Conservation (phyloP, 2,113 vertebrate genomes). For the Pogona vitticeps region DNA sequence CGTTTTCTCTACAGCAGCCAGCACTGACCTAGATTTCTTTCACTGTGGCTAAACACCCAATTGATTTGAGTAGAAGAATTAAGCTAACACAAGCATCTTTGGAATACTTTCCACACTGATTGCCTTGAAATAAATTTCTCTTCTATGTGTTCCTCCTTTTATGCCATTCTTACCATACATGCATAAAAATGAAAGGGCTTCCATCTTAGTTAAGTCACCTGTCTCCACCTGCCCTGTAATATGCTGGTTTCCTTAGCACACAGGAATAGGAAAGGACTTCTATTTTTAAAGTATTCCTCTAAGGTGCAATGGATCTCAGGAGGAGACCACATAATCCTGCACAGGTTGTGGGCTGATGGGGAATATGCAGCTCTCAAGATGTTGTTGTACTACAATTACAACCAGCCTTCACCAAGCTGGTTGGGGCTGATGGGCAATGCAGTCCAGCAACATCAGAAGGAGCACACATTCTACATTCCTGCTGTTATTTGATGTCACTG, state of each 20-base stretch:
- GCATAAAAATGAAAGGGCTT: conserved; percentile 37
- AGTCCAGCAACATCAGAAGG: too few relatives aligned
- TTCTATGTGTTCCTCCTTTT: not conserved
- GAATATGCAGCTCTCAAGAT: not conserved
- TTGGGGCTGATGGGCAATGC: too few relatives aligned
- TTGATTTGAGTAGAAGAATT: not conserved
- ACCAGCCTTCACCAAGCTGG: too few relatives aligned
- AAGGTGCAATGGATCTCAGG: not conserved
- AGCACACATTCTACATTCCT: not conserved
- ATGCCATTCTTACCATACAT: conserved; percentile 30
- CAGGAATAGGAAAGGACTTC: not conserved
- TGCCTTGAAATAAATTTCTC: conserved; percentile 18
- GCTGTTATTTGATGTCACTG: not conserved
- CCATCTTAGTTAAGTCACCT: not conserved
- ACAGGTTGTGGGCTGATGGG: not conserved
- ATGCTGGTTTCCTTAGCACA: not conserved
- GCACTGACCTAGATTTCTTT: conserved; percentile 45
- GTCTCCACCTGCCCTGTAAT: not conserved
- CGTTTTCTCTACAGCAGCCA: conserved; percentile 38
- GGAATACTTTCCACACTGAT: conserved; percentile 36
- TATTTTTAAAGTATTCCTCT: not conserved
- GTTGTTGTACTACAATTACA: not conserved
- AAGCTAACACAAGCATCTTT: conserved; percentile 49
- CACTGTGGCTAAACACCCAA: conserved; percentile 37
- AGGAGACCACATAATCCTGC: not conserved